These are phyloP conservation scores for Coendou prehensilis DNA, from an alignment of 2,797 vertebrate genomes.

Conservation along the genomic window DNA sequence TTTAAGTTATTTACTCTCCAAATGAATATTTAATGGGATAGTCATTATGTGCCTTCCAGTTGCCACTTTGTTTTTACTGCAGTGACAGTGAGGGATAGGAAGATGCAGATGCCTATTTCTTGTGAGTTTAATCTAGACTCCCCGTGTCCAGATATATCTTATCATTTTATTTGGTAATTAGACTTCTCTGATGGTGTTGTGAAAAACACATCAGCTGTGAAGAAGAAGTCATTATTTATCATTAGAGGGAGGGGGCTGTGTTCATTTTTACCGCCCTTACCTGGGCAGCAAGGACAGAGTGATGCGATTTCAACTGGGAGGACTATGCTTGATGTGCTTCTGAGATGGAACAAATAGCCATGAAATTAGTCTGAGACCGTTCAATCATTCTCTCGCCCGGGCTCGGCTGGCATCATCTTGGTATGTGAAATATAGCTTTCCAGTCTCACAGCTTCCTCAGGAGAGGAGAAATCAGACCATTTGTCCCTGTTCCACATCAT, in stretches of 20 bases:
- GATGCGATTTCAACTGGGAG: slow-evolving; percentile 67
- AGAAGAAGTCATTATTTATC: slow-evolving; percentile 80
- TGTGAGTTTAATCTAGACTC: slow-evolving; percentile 61
- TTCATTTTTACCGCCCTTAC: slow-evolving; percentile 82
- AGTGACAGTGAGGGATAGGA: slow-evolving; percentile 64
- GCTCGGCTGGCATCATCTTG: slow-evolving; percentile 57
- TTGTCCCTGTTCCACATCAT: slow-evolving; percentile 43
- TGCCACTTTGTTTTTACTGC: slow-evolving; percentile 61
- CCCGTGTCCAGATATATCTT: slow-evolving; percentile 50
- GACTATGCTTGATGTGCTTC: slow-evolving; percentile 69
- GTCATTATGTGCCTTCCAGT: slow-evolving; percentile 45
- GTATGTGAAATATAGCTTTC: slow-evolving; percentile 61
- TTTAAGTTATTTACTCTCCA: slow-evolving; percentile 78
- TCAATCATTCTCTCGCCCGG: slow-evolving; percentile 69
- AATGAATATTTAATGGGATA: slow-evolving; percentile 74
- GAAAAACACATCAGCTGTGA: slow-evolving; percentile 72
- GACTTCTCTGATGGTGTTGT: slow-evolving; percentile 74
- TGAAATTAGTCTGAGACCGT: slow-evolving; percentile 80
- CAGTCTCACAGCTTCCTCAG: slow-evolving; percentile 41
- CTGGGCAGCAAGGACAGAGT: slow-evolving; percentile 76
- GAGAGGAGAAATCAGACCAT: slow-evolving; percentile 42
- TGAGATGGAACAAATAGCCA: slow-evolving; percentile 79
- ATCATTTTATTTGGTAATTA: slow-evolving; percentile 82
- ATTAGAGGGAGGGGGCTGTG: slow-evolving; percentile 41
- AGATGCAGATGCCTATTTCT: slow-evolving; percentile 69